Evolutionary conservation across 2,888 invertebrate species (phyloP).

Genomic region (Tetropium fuscum): DNA sequence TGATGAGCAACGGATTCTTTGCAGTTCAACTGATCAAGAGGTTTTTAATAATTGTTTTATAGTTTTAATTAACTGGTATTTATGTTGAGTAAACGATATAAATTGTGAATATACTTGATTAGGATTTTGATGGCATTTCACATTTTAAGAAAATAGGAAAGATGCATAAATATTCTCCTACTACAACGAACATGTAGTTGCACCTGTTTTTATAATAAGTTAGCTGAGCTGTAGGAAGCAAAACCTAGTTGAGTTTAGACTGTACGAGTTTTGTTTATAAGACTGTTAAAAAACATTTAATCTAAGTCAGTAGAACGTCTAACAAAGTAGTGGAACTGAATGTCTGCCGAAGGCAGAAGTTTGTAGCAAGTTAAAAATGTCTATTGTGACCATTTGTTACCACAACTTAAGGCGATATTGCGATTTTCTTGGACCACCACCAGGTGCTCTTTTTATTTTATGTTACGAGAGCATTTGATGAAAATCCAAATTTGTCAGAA

Average conservation of each 20-base stretch:
- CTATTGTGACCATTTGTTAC: too few relatives aligned
- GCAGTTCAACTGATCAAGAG: too few relatives aligned
- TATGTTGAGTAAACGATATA: constrained; percentile 7
- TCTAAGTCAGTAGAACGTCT: constrained; percentile 53
- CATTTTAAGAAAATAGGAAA: not conserved
- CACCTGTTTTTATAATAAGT: not conserved
- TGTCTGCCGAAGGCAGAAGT: too few relatives aligned
- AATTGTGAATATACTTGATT: constrained; percentile 15
- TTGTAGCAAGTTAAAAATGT: too few relatives aligned
- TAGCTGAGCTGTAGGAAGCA: constrained; percentile 3
- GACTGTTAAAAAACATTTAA: constrained; percentile 49
- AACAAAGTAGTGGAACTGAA: constrained; percentile 36
- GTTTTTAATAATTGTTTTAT: too few relatives aligned
- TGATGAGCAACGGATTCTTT: too few relatives aligned
- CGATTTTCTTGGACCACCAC: too few relatives aligned
- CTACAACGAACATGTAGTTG: not conserved
- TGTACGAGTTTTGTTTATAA: constrained; percentile 44
- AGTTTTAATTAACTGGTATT: too few relatives aligned
- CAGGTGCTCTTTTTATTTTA: too few relatives aligned
- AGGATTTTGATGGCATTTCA: constrained; percentile 11
- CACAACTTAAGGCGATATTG: too few relatives aligned
- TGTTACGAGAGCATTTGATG: too few relatives aligned
- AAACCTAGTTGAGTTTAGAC: constrained; percentile 29
- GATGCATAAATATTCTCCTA: not conserved
- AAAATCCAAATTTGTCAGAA: too few relatives aligned